A percentile compares a stretch with the other conserved stretches of the same genome.
Evolutionary conservation across 2,113 vertebrate genomes (phyloP).

Genomic region (Chaenocephalus aceratus): DNA sequence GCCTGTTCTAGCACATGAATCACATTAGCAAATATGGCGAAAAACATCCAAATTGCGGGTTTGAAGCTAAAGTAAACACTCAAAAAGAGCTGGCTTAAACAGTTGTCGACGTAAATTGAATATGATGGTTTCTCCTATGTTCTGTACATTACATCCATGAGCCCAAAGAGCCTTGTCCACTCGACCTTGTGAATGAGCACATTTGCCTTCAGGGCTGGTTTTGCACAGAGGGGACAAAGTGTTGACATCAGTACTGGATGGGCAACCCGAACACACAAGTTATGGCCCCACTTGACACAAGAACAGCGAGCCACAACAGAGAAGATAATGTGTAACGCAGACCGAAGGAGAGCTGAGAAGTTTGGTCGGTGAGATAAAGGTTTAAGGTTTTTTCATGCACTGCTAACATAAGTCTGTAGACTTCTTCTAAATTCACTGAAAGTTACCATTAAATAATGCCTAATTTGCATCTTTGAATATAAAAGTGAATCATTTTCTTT

Average conservation of each 20-base stretch:
- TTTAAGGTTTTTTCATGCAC: neutral
- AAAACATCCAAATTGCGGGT: neutral
- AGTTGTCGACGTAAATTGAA: constrained; percentile 16
- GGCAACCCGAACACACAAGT: constrained; percentile 59
- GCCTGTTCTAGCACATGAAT: constrained; percentile 26
- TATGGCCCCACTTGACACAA: constrained; percentile 77
- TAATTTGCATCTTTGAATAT: too few relatives aligned
- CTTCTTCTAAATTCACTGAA: too few relatives aligned
- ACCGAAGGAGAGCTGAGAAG: constrained; percentile 5
- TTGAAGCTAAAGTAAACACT: constrained; percentile 3
- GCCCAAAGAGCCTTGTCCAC: constrained; percentile 60
- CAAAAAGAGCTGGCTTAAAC: neutral
- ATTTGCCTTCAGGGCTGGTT: constrained; percentile 68
- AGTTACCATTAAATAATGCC: too few relatives aligned
- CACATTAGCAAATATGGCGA: neutral
- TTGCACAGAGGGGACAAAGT: constrained; percentile 61
- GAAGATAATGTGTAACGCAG: neutral
- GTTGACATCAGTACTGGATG: constrained; percentile 64
- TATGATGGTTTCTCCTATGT: neutral
- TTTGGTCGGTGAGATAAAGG: neutral
- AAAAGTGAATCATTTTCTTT: too few relatives aligned
- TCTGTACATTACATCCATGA: constrained; percentile 54
- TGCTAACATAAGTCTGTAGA: too few relatives aligned
- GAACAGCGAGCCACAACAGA: constrained; percentile 47
- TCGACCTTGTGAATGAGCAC: constrained; percentile 72